Conservation (phyloP, 2,888 invertebrate genomes). For the Tanytarsus gracilentus region DNA sequence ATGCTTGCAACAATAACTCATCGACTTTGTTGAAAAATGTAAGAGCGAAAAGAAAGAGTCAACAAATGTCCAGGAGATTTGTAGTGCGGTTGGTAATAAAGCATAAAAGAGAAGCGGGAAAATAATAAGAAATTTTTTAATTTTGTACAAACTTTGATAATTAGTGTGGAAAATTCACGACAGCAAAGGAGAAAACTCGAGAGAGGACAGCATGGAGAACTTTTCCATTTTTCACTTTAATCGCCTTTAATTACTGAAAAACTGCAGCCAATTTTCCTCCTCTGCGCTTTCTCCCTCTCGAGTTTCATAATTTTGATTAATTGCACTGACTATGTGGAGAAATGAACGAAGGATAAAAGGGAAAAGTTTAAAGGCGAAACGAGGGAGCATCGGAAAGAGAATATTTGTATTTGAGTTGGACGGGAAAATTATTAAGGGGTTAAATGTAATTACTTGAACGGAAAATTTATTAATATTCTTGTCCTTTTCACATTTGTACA, state of each 20-base stretch:
- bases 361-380: too few relatives aligned
- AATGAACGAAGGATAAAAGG: neutral
- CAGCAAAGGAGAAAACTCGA: neutral
- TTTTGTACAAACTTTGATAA: conserved; percentile 27
- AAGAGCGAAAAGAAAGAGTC: neutral
- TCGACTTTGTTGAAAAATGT: conserved; percentile 1
- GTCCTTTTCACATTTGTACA: too few relatives aligned
- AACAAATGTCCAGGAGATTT: conserved; percentile 17
- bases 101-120: neutral
- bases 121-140: conserved; percentile 13
- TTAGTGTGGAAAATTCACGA: conserved; percentile 10
- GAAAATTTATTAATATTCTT: too few relatives aligned
- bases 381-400: too few relatives aligned
- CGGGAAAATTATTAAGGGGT: neutral
- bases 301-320: conserved; percentile 28
- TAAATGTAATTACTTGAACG: too few relatives aligned
- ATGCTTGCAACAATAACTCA: conserved; percentile 25
- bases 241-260: conserved; percentile 25
- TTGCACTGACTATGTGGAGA: conserved; percentile 12
- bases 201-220: conserved; percentile 5
- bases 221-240: conserved; percentile 28
- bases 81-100: conserved; percentile 4
- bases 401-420: neutral
- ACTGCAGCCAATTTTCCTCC: conserved; percentile 26
- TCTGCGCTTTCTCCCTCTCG: neutral